Conservation (phyloP, 92 coral and sea anemone genomes). For the Pocillopora meandrina region DNA sequence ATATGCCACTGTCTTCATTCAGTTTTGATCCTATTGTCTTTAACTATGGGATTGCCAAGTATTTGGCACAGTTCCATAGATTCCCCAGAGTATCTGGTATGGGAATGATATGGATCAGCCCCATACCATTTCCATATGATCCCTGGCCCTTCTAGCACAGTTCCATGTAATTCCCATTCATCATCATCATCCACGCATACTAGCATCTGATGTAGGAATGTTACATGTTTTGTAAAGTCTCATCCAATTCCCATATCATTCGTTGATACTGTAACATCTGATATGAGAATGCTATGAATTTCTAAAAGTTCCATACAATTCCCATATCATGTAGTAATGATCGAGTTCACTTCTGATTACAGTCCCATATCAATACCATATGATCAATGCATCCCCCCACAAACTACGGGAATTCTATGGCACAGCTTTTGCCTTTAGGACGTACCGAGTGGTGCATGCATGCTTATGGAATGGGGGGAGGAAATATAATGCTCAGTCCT, state of each 20-base stretch:
- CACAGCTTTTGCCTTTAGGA: too few species aligned
- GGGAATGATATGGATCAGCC: conserved; percentile 12
- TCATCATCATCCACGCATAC: not conserved
- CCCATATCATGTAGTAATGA: conserved; percentile 25
- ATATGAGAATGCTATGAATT: too few species aligned
- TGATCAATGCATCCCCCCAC: conserved; percentile 4
- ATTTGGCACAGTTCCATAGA: not conserved
- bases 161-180: conserved; percentile 20
- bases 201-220: conserved; percentile 35
- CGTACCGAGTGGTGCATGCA: too few species aligned
- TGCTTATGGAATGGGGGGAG: too few species aligned
- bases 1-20: too few species aligned
- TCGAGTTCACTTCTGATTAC: not conserved
- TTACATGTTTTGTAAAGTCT: too few species aligned
- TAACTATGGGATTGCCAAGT: conserved; percentile 4
- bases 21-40: not conserved
- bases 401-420: conserved; percentile 5
- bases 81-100: not conserved
- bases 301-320: conserved; percentile 6
- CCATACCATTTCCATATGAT: conserved; percentile 13
- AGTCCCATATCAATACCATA: conserved; percentile 1
- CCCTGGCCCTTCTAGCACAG: not conserved
- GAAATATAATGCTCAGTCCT: too few species aligned
- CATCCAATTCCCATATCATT: too few species aligned
- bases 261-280: too few species aligned